These are phyloP conservation scores for Felis chaus DNA, from an alignment of 2,113 vertebrate genomes.

Conservation along the genomic window DNA sequence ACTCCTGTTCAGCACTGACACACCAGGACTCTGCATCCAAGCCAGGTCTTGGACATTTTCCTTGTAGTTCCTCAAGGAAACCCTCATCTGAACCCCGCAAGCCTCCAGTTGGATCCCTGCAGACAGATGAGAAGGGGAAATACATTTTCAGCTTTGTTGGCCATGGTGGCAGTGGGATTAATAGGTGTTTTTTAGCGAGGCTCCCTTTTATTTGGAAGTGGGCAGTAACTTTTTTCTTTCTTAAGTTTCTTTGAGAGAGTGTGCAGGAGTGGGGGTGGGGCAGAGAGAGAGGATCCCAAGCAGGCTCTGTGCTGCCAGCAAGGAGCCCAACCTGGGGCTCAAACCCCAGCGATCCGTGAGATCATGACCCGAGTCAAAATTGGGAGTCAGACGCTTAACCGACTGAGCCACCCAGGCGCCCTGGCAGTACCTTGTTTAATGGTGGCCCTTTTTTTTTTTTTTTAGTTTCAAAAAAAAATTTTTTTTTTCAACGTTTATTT, in stretches of 20 bases:
- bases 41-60: neutral
- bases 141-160: neutral
- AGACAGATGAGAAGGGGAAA: neutral
- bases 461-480: too few species aligned
- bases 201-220: conserved; percentile 1
- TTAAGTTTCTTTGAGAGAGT: too few species aligned
- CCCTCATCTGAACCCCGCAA: neutral
- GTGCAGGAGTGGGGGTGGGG: too few species aligned
- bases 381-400: too few species aligned
- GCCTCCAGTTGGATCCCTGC: neutral
- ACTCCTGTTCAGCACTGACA: neutral
- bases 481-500: too few species aligned
- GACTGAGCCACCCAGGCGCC: too few species aligned
- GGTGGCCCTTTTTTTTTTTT: neutral
- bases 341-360: too few species aligned
- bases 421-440: neutral
- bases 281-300: too few species aligned
- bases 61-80: neutral
- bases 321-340: too few species aligned
- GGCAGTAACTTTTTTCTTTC: neutral
- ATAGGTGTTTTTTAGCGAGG: neutral
- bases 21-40: neutral
- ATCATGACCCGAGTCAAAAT: too few species aligned
- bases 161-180: neutral
- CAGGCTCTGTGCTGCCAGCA: too few species aligned